phyloP scores from a whole-genome alignment of 2,888 invertebrate genomes.

The Sesamia inferens region DNA sequence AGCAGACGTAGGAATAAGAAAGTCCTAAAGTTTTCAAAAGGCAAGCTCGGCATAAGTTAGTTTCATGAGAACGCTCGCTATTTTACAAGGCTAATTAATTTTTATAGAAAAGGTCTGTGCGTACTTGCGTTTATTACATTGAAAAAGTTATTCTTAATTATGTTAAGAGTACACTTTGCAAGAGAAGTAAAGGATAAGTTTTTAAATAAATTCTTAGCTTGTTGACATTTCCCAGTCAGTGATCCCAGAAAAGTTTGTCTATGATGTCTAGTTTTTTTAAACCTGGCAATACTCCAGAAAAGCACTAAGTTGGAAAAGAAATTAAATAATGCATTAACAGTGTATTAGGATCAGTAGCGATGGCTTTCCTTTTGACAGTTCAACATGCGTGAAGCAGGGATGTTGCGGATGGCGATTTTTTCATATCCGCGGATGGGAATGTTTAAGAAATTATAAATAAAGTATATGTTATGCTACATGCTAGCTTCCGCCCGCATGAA shows the following conservation, averaged over 20 bases:
- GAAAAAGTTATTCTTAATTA: slow-evolving; percentile 44
- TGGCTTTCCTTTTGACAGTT: background rate
- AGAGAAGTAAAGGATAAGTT: slow-evolving; percentile 13
- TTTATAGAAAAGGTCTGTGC: slow-evolving; percentile 46
- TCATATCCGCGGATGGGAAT: too few relatives aligned
- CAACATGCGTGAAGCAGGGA: background rate
- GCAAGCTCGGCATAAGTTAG: slow-evolving; percentile 44
- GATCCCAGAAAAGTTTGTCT: slow-evolving; percentile 10
- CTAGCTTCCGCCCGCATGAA: too few relatives aligned
- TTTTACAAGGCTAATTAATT: slow-evolving; percentile 58
- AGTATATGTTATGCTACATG: too few relatives aligned
- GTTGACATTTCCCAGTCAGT: slow-evolving; percentile 13
- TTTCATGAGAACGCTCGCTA: slow-evolving; percentile 46
- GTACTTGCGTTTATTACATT: slow-evolving; percentile 48
- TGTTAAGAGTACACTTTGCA: slow-evolving; percentile 22
- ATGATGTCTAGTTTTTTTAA: slow-evolving; percentile 19
- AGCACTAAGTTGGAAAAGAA: slow-evolving; percentile 6
- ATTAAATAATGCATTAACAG: slow-evolving; percentile 9
- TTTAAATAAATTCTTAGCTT: slow-evolving; percentile 15
- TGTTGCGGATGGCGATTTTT: too few relatives aligned
- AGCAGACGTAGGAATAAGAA: slow-evolving; percentile 26
- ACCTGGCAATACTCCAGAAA: slow-evolving; percentile 35
- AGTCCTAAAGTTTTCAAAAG: slow-evolving; percentile 41
- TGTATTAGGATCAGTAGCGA: background rate
- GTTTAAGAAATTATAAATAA: too few relatives aligned